Percentiles rank a stretch among this genome's conserved stretches.
phyloP scores from a whole-genome alignment of 1,140 invertebrate genomes.

The Hycleus phaleratus region DNA sequence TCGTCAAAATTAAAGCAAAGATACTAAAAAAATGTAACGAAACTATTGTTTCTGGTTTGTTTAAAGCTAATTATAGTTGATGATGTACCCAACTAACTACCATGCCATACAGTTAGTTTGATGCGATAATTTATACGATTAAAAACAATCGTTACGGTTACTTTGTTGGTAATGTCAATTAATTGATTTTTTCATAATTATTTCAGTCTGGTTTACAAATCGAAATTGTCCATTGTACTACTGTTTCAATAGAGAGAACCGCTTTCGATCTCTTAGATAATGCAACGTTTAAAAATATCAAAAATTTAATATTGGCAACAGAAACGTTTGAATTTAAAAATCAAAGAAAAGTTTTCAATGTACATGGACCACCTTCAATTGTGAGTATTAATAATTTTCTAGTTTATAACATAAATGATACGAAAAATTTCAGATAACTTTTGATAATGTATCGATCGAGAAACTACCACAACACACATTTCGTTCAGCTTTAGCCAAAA shows the following conservation, averaged over 20 bases:
- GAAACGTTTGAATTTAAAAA: conserved; percentile 56
- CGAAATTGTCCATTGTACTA: conserved; percentile 46
- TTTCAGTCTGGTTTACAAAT: conserved; percentile 27
- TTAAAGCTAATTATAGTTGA: too few species aligned
- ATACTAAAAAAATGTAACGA: not conserved
- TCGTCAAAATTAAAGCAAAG: not conserved
- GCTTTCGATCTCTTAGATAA: conserved; percentile 57
- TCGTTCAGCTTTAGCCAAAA: conserved; percentile 52
- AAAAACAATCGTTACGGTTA: not conserved
- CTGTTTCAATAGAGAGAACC: conserved; percentile 50
- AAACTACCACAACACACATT: conserved; percentile 55
- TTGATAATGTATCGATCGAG: conserved; percentile 52
- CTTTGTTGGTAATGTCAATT: not conserved
- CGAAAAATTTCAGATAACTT: conserved; percentile 48
- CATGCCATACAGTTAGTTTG: too few species aligned
- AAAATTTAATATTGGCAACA: conserved; percentile 45
- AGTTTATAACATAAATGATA: not conserved
- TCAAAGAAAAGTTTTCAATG: conserved; percentile 40
- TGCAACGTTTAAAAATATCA: conserved; percentile 50
- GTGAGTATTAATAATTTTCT: conserved; percentile 36
- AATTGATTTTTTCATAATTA: not conserved
- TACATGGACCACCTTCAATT: conserved; percentile 51
- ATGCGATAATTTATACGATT: not conserved
- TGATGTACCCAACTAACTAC: too few species aligned
- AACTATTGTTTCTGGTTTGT: not conserved